These are phyloP conservation scores for Piaya cayana DNA, from an alignment of 2,113 vertebrate genomes.

Conservation along the genomic window DNA sequence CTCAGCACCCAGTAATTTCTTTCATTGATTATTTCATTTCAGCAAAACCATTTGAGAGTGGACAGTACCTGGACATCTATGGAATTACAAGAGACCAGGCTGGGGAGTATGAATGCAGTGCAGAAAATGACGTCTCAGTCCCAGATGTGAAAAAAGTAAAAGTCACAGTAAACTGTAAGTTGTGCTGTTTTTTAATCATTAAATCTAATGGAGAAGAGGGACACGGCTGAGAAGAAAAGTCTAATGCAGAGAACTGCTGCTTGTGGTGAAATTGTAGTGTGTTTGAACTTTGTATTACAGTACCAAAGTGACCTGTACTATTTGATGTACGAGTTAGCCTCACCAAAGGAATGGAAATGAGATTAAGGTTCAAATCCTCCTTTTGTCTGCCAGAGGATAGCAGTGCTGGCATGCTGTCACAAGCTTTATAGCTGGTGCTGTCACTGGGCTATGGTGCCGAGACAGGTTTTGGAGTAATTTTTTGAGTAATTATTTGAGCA, in stretches of 20 bases:
- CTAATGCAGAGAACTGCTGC: neutral
- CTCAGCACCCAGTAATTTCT: constrained; percentile 6
- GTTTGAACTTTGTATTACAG: rapidly evolving
- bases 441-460: neutral
- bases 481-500: neutral
- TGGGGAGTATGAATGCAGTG: constrained; percentile 95
- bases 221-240: neutral
- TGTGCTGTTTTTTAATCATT: neutral
- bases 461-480: neutral
- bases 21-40: constrained; percentile 18
- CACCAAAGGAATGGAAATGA: neutral
- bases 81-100: constrained; percentile 94
- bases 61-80: constrained; percentile 96
- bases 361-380: rapidly evolving
- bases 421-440: neutral
- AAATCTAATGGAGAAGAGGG: neutral
- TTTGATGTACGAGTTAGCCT: neutral
- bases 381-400: neutral
- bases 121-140: constrained; percentile 92
- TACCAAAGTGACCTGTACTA: neutral
- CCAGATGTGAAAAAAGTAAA: constrained; percentile 93
- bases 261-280: neutral
- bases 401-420: rapidly evolving
- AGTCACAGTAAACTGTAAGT: constrained; percentile 99
- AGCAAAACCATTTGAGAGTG: constrained; percentile 93